A percentile compares a stretch with the other conserved stretches of the same genome.
Evolutionary conservation across 1,140 invertebrate species (phyloP).

Genomic region (Tigriopus japonicus): DNA sequence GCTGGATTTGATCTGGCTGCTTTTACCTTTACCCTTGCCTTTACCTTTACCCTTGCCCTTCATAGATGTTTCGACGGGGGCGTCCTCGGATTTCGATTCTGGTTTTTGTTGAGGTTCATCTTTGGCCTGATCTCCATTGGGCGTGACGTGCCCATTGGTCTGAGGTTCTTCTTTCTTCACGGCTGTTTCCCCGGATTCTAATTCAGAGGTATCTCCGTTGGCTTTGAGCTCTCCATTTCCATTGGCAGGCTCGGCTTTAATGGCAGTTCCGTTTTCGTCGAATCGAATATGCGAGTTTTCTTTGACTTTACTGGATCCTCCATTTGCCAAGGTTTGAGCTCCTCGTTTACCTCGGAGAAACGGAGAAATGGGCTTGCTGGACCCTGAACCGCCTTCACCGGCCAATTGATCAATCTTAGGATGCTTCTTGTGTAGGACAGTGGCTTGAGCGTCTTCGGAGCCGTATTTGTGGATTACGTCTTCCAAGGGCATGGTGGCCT

Average conservation of each 20-base stretch:
- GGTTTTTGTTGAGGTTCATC: too few relatives aligned
- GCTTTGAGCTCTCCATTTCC: neutral
- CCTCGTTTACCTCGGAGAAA: constrained; percentile 15
- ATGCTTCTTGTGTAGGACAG: too few relatives aligned
- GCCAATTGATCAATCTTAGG: neutral
- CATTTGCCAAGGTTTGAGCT: neutral
- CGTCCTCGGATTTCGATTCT: neutral
- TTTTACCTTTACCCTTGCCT: constrained; percentile 16
- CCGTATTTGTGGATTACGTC: constrained; percentile 45
- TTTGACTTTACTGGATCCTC: too few relatives aligned
- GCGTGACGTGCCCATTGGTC: neutral
- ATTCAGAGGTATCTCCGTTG: neutral
- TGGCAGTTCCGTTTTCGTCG: too few relatives aligned
- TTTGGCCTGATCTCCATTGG: constrained; percentile 8
- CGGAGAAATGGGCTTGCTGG: constrained; percentile 18
- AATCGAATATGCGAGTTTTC: too few relatives aligned
- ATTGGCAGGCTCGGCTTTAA: neutral
- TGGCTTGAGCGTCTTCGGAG: neutral
- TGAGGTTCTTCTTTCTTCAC: neutral
- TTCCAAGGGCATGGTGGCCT: constrained; percentile 63
- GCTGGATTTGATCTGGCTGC: constrained; percentile 11
- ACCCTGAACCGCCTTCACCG: constrained; percentile 18
- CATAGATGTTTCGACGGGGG: neutral
- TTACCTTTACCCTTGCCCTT: constrained; percentile 16
- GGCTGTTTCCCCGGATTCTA: neutral